Evolutionary conservation across 2,888 invertebrate species (phyloP).

Genomic region (Drosophila testacea): DNA sequence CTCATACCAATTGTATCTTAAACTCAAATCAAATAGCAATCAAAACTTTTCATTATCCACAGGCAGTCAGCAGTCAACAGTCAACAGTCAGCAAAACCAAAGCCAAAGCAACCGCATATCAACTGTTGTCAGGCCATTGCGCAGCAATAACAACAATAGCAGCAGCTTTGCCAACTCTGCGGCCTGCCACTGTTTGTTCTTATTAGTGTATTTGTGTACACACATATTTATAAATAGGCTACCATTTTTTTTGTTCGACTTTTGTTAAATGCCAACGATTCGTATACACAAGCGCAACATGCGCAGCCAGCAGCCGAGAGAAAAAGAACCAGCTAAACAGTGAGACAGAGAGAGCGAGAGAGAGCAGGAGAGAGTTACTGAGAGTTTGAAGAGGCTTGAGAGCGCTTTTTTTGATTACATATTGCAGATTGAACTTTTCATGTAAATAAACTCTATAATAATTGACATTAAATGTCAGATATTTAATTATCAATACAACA

Average conservation of each 20-base stretch:
- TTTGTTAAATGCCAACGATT: slow-evolving; percentile 65
- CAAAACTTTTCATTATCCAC: slow-evolving; percentile 79
- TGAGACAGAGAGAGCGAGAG: slow-evolving; percentile 3
- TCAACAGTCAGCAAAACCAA: slow-evolving; percentile 25
- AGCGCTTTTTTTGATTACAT: slow-evolving; percentile 8
- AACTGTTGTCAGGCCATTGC: slow-evolving; percentile 68
- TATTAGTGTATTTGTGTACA: neutral
- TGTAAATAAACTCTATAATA: slow-evolving; percentile 42
- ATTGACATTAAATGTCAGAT: slow-evolving; percentile 41
- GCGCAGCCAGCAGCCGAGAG: slow-evolving; percentile 41
- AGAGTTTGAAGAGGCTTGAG: slow-evolving; percentile 1
- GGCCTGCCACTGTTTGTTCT: slow-evolving; percentile 14
- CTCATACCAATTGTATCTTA: slow-evolving; percentile 43
- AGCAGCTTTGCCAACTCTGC: slow-evolving; percentile 19
- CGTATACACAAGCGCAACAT: slow-evolving; percentile 65
- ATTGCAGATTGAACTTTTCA: slow-evolving; percentile 11
- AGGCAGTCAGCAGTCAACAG: slow-evolving; percentile 32
- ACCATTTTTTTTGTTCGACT: slow-evolving; percentile 63
- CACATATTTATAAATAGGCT: slow-evolving; percentile 75
- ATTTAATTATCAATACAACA: slow-evolving; percentile 7
- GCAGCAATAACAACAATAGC: slow-evolving; percentile 35
- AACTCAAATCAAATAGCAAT: slow-evolving; percentile 78
- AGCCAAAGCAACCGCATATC: slow-evolving; percentile 68
- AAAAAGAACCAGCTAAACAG: slow-evolving; percentile 1
- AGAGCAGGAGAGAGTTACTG: neutral